Conservation (phyloP, 2,888 invertebrate genomes). For the Selenia dentaria region DNA sequence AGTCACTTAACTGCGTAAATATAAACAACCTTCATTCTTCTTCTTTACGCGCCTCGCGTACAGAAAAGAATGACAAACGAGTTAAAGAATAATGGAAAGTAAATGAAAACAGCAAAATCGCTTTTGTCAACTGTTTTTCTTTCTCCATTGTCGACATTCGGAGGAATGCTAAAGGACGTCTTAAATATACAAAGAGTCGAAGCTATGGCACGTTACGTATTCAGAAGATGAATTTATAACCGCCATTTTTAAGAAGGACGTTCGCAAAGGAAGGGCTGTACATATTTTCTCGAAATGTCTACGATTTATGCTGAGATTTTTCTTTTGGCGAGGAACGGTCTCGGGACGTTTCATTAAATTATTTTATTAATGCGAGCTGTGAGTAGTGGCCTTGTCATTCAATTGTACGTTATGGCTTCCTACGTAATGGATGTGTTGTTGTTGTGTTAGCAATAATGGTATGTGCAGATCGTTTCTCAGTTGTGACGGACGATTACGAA, state of each 20-base stretch:
- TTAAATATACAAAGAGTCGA: slow-evolving; percentile 46
- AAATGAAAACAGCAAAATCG: slow-evolving; percentile 80
- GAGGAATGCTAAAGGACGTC: slow-evolving; percentile 53
- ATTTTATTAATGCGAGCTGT: slow-evolving; percentile 19
- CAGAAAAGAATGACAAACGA: slow-evolving; percentile 80
- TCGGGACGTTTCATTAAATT: slow-evolving; percentile 25
- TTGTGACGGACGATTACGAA: slow-evolving; percentile 18
- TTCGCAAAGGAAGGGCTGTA: slow-evolving; percentile 33
- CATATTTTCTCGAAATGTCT: slow-evolving; percentile 35
- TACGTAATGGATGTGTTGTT: not conserved
- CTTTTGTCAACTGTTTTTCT: slow-evolving; percentile 74
- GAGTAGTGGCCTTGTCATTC: slow-evolving; percentile 4
- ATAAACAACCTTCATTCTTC: slow-evolving; percentile 75
- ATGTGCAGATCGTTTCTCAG: slow-evolving; percentile 13
- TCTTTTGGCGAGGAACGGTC: slow-evolving; percentile 21
- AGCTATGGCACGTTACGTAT: slow-evolving; percentile 51
- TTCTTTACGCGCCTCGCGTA: slow-evolving; percentile 68
- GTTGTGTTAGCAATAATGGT: slow-evolving; percentile 6
- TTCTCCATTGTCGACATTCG: slow-evolving; percentile 59
- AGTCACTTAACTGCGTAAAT: slow-evolving; percentile 74
- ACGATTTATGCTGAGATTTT: slow-evolving; percentile 34
- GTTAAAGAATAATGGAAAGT: slow-evolving; percentile 80
- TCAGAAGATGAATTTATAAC: slow-evolving; percentile 46
- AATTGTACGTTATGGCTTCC: not conserved
- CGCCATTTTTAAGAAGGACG: slow-evolving; percentile 37